These are phyloP conservation scores for Meteorus colon DNA, from an alignment of 2,888 invertebrate genomes.

Conservation along the genomic window DNA sequence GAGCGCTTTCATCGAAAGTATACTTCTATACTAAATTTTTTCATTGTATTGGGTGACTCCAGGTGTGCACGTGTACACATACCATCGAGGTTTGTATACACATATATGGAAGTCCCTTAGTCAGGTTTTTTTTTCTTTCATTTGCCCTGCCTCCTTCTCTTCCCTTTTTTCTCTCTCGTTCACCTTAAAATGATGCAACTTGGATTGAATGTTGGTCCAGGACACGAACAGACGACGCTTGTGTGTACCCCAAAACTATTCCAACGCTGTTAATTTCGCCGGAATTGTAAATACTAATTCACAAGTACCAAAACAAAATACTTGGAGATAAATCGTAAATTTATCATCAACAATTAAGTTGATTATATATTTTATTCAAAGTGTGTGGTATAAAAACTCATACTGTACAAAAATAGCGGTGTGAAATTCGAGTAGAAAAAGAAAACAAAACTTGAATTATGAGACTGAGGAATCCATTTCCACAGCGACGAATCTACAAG, in stretches of 20 bases:
- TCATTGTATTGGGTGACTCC: neutral
- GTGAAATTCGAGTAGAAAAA: neutral
- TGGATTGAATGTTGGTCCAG: conserved; percentile 26
- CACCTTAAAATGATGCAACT: neutral
- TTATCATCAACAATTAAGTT: too few species aligned
- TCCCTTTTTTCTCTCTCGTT: conserved; percentile 13
- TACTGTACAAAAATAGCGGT: neutral
- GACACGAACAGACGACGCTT: conserved; percentile 33
- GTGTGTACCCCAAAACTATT: too few species aligned
- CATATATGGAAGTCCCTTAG: conserved; percentile 32
- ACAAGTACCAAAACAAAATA: neutral
- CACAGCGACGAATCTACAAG: conserved; percentile 37
- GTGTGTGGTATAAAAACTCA: too few species aligned
- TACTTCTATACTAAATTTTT: too few species aligned
- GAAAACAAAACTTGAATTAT: neutral
- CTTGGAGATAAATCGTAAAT: neutral
- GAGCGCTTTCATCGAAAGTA: too few species aligned
- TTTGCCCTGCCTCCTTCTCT: neutral
- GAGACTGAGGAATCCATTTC: conserved; percentile 32
- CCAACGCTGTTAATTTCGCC: too few species aligned
- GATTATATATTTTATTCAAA: too few species aligned
- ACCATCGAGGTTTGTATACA: conserved; percentile 10
- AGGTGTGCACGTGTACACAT: neutral
- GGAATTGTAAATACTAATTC: too few species aligned
- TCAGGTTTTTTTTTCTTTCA: conserved; percentile 17